Evolutionary conservation across 1,140 invertebrate genomes (phyloP).

Genomic region (Scaptomyza montana): DNA sequence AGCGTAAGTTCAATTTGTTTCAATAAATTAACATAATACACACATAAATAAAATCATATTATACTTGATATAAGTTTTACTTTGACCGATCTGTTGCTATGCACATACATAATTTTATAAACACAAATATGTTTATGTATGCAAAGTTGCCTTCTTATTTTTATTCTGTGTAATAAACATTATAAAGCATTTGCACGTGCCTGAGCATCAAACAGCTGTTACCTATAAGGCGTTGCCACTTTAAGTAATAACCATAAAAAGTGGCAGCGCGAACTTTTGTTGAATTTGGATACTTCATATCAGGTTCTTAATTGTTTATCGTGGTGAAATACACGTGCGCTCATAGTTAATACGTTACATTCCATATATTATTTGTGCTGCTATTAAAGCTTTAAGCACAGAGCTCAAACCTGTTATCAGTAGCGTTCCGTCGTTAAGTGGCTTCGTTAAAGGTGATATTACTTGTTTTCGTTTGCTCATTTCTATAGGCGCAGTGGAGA

Average conservation of each 20-base stretch:
- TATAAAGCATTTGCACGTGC: constrained; percentile 18
- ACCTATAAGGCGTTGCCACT: constrained; percentile 18
- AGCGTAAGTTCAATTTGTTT: too few species aligned
- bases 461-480: constrained; percentile 44
- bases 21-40: too few species aligned
- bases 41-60: too few species aligned
- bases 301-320: constrained; percentile 2
- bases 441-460: constrained; percentile 15
- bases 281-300: constrained; percentile 19
- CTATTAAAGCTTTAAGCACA: constrained; percentile 39
- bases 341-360: background rate
- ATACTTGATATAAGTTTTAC: too few species aligned
- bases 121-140: background rate
- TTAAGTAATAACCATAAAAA: background rate
- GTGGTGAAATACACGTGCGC: constrained; percentile 20
- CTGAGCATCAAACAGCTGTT: constrained; percentile 17
- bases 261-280: constrained; percentile 14
- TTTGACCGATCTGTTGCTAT: background rate
- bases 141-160: background rate
- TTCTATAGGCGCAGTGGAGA: constrained; percentile 39
- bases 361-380: background rate
- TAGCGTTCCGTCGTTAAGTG: constrained; percentile 5
- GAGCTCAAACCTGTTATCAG: constrained; percentile 76
- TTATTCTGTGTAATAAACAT: background rate
- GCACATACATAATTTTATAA: background rate